phyloP scores from a whole-genome alignment of 2,113 vertebrate genomes.

The Amblyornis subalaris region DNA sequence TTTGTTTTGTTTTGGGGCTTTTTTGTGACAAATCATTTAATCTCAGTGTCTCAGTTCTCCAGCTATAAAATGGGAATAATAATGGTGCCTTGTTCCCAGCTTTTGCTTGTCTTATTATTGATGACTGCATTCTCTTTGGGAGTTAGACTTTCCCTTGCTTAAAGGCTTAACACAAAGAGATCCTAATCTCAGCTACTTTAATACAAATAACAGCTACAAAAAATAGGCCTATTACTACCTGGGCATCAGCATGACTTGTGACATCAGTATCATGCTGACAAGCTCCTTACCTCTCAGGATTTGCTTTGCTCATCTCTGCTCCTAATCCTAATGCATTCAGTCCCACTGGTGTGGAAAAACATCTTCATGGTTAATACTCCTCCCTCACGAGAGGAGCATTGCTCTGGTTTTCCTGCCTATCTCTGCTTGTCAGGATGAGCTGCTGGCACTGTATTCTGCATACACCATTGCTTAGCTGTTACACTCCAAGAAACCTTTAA shows the following conservation, averaged over 20 bases:
- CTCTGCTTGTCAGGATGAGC: background rate
- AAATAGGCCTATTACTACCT: conserved; percentile 42
- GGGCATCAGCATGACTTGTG: conserved; percentile 46
- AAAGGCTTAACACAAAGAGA: conserved; percentile 51
- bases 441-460: background rate
- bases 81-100: background rate
- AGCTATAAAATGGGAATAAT: conserved; percentile 32
- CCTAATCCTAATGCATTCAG: conserved; percentile 32
- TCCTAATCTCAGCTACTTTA: conserved; percentile 52
- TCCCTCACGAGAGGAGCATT: background rate
- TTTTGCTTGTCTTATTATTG: conserved; percentile 34
- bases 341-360: conserved; percentile 27
- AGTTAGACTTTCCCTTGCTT: conserved; percentile 24
- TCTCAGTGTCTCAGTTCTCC: background rate
- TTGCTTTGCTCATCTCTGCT: conserved; percentile 32
- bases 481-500: background rate
- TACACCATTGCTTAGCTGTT: background rate
- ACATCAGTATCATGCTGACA: conserved; percentile 39
- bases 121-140: conserved; percentile 32
- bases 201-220: conserved; percentile 36
- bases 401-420: background rate
- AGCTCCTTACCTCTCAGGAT: conserved; percentile 36
- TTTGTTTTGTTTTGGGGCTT: background rate
- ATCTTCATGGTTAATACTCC: conserved; percentile 20
- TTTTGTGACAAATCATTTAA: background rate